A percentile compares a stretch with the other conserved stretches of the same genome.
Evolutionary conservation across 1,140 invertebrate species (phyloP).

Genomic region (Zaprionus nigranus): DNA sequence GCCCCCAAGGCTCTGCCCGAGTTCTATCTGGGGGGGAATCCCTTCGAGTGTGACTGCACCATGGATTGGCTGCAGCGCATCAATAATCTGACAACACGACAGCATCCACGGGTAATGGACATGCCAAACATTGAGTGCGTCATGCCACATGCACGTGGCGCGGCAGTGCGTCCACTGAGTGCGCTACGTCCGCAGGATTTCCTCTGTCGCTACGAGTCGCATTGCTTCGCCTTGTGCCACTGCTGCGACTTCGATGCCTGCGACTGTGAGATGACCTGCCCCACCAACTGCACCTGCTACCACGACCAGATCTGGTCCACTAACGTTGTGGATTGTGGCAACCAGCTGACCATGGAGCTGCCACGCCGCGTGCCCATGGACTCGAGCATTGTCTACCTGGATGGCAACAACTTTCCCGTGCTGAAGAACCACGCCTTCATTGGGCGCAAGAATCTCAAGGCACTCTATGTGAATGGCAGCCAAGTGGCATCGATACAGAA

Average conservation of each 20-base stretch:
- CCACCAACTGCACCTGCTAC: constrained; percentile 95
- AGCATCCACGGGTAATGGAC: constrained; percentile 94
- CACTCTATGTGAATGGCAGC: constrained; percentile 94
- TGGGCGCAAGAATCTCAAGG: constrained; percentile 94
- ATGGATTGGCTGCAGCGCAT: constrained; percentile 96
- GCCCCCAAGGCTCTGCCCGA: constrained; percentile 90
- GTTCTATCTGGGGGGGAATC: constrained; percentile 95
- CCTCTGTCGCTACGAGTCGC: constrained; percentile 95
- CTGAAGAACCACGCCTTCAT: constrained; percentile 96
- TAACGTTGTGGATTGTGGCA: constrained; percentile 96
- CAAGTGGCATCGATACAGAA: constrained; percentile 94
- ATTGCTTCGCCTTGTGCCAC: constrained; percentile 96
- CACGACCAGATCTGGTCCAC: constrained; percentile 96
- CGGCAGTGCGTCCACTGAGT: constrained; percentile 89
- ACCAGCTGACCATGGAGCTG: constrained; percentile 90
- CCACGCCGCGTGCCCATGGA: constrained; percentile 96
- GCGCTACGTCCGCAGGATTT: constrained; percentile 91
- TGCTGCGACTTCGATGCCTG: constrained; percentile 98
- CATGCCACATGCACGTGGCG: constrained; percentile 90
- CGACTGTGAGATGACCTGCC: constrained; percentile 97
- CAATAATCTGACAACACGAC: constrained; percentile 92
- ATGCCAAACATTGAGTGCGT: constrained; percentile 93
- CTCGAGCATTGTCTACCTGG: constrained; percentile 95
- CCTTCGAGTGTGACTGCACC: constrained; percentile 95
- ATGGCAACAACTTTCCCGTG: constrained; percentile 94